Percentiles rank a stretch among this genome's conserved stretches.
Conservation (phyloP, 2,797 vertebrate species). For the Alca torda region DNA sequence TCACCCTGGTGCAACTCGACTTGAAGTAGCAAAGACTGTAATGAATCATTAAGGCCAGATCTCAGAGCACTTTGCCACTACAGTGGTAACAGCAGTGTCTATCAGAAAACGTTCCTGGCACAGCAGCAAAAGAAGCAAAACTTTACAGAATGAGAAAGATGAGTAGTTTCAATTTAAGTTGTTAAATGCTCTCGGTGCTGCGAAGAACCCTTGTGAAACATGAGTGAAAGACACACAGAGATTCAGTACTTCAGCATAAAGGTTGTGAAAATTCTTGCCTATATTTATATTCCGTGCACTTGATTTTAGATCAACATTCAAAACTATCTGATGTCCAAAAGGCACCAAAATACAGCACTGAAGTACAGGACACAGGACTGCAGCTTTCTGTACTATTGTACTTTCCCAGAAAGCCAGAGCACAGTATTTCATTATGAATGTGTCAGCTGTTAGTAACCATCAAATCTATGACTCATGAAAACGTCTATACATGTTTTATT, state of each 20-base stretch:
- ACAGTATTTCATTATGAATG: conserved; percentile 65
- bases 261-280: neutral
- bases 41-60: neutral
- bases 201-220: neutral
- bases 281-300: neutral
- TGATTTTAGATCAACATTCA: conserved; percentile 51
- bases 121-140: neutral
- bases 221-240: neutral
- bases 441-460: conserved; percentile 64
- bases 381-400: neutral
- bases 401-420: conserved; percentile 10
- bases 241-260: neutral
- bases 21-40: neutral
- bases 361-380: neutral
- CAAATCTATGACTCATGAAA: conserved; percentile 72
- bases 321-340: neutral
- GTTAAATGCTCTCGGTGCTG: neutral
- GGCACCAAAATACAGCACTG: conserved; percentile 6
- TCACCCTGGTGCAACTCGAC: neutral
- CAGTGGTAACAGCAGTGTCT: neutral
- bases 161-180: neutral
- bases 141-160: neutral
- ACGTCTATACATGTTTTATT: conserved; percentile 58
- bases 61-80: neutral
- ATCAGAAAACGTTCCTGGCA: neutral